These are phyloP conservation scores for Porites cylindrica DNA, from an alignment of 92 coral and sea anemone genomes.

Conservation along the genomic window DNA sequence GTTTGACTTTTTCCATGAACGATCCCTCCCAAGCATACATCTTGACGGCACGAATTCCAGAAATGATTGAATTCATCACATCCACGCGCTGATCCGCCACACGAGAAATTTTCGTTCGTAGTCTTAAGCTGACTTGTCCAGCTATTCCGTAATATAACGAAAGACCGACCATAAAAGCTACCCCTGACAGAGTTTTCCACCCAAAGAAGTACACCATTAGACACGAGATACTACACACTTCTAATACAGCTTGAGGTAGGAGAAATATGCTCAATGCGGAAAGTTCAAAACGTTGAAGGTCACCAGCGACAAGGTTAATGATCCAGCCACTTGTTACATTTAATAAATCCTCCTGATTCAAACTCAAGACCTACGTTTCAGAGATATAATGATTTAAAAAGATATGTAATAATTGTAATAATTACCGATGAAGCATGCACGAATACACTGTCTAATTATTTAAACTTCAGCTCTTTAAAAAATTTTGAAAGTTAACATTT, in stretches of 20 bases:
- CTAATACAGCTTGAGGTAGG: conserved; percentile 58
- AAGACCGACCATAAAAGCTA: conserved; percentile 61
- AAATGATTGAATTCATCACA: conserved; percentile 64
- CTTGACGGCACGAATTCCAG: conserved; percentile 72
- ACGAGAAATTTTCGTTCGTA: conserved; percentile 56
- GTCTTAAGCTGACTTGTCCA: conserved; percentile 66
- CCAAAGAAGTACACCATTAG: conserved; percentile 77
- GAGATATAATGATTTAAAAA: not conserved
- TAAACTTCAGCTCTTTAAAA: no score
- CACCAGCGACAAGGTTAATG: conserved; percentile 79
- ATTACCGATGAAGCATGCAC: no score
- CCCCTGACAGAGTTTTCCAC: conserved; percentile 68
- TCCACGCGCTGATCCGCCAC: conserved; percentile 27
- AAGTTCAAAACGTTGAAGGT: conserved; percentile 79
- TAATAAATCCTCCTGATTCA: conserved; percentile 68
- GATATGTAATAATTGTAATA: no score
- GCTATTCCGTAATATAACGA: conserved; percentile 55
- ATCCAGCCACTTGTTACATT: conserved; percentile 73
- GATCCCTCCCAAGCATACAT: conserved; percentile 84
- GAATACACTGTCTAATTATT: no score
- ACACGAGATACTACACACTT: conserved; percentile 59
- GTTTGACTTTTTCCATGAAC: conserved; percentile 64
- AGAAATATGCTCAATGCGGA: conserved; percentile 33
- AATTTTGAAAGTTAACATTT: no score
- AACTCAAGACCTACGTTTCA: conserved; percentile 55